Evolutionary conservation across 2,113 vertebrate species (phyloP), one percentile per base, ranked within the genome.

Genomic region (Typhlomys cinereus): DNA sequence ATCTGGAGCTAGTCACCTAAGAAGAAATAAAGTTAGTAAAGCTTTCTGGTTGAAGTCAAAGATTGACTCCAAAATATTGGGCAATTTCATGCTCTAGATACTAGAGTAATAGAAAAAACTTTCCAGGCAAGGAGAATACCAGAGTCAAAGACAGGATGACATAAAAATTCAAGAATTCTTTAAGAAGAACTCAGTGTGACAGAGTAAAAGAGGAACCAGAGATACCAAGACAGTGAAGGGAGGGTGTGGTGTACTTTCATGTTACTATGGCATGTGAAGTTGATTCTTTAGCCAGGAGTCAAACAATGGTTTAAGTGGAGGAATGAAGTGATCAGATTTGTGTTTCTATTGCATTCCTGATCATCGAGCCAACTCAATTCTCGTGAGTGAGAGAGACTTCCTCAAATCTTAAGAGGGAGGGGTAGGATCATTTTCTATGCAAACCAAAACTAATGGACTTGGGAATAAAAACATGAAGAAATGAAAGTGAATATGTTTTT

Each of bases 41-140:
- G 39, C n/a, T 89, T 85, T 76, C 50, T 84, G n/a, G 83, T 12
- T 4, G 36, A 87, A 89, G 31, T 80, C 66, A 4, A 71, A 88
- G 84, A 86, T 86, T 79, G 95, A 69, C 75, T 82, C 31, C 52
- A 70, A 69, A 85, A 62, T 82, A 82, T 48, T 46, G 39, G 59
- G 44, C 59, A 85, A 90, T 74, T 90, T 69, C 59, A 52, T 57
- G 25, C 18, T 21, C 46, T 10, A 46, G 13, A 57, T 44, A 83
- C 31, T 94, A 66, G 66, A 76, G 57, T 41, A 85, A 73, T 3
- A 79, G 46, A 36, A 15, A 86, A 88, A 90, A 70, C 12, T 86
- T 85, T 66, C n/a, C 23, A n/a, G 36, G 5, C 76, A 61, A 9
- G 39, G 46, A 44, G 31, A 50, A 71, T 5, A 86, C 36, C 18